These are phyloP conservation scores for Fratercula arctica DNA, from an alignment of 2,797 vertebrate species.

Conservation along the genomic window DNA sequence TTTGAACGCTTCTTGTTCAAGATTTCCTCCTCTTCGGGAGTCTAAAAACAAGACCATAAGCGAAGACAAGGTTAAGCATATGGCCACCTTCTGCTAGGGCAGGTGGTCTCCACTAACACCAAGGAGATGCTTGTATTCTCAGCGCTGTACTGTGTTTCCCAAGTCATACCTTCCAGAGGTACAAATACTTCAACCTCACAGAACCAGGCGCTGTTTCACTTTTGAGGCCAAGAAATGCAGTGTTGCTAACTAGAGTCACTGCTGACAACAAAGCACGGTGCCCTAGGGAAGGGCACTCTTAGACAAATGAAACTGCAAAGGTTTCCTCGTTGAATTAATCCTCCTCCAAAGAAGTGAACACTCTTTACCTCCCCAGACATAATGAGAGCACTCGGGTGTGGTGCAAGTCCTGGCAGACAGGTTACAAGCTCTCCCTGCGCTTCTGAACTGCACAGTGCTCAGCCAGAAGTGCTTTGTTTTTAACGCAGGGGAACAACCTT, in stretches of 20 bases:
- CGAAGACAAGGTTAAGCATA: not conserved
- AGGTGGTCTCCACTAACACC: not conserved
- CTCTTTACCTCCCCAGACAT: not conserved
- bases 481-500: not conserved
- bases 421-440: not conserved
- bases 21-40: slow-evolving; percentile 95
- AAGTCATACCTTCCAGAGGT: not conserved
- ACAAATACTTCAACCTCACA: not conserved
- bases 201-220: not conserved
- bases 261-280: not conserved
- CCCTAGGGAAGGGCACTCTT: not conserved
- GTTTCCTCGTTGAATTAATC: not conserved
- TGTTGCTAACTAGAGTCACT: not conserved
- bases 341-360: not conserved
- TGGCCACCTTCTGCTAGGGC: not conserved
- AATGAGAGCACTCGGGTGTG: not conserved
- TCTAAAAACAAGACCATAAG: slow-evolving; percentile 73
- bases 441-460: not conserved
- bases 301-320: not conserved
- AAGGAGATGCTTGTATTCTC: not conserved
- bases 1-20: slow-evolving; percentile 98
- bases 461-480: not conserved
- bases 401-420: not conserved
- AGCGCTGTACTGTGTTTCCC: not conserved
- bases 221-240: not conserved